Evolutionary conservation across 2,888 invertebrate genomes (phyloP).

Genomic region (Celastrina argiolus): DNA sequence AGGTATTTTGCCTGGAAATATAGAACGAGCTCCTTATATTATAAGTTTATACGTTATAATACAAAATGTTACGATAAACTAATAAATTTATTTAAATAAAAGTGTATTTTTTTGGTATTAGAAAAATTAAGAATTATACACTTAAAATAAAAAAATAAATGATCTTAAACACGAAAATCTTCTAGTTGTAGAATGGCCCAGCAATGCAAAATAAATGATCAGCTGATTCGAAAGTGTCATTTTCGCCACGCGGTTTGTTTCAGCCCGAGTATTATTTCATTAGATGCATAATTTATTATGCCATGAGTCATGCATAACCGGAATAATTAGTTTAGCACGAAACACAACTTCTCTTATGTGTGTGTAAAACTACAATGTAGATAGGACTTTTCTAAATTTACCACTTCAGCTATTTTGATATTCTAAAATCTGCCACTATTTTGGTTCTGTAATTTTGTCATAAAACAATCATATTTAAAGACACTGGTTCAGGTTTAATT

Average conservation of each 20-base stretch:
- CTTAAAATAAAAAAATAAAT: no score
- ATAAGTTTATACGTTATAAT: neutral
- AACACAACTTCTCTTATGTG: neutral
- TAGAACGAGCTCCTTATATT: neutral
- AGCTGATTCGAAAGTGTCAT: constrained; percentile 27
- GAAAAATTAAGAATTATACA: no score
- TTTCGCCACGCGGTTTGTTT: constrained; percentile 22
- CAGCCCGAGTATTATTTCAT: constrained; percentile 16
- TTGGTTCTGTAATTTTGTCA: neutral
- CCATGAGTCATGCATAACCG: neutral
- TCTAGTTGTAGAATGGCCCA: constrained; percentile 22
- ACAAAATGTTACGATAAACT: no score
- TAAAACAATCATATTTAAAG: neutral
- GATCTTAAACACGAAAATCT: no score
- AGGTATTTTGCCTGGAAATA: neutral
- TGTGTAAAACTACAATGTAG: neutral
- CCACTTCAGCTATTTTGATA: no score
- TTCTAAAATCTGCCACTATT: no score
- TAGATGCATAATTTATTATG: constrained; percentile 29
- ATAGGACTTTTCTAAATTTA: neutral
- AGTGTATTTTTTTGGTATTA: no score
- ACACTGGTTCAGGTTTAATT: no score
- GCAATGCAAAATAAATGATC: constrained; percentile 24
- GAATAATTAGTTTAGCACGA: neutral
- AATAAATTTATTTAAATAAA: no score